Base-by-base conservation (phyloP, 2,113 vertebrate species). In the Gavialis gangeticus region DNA sequence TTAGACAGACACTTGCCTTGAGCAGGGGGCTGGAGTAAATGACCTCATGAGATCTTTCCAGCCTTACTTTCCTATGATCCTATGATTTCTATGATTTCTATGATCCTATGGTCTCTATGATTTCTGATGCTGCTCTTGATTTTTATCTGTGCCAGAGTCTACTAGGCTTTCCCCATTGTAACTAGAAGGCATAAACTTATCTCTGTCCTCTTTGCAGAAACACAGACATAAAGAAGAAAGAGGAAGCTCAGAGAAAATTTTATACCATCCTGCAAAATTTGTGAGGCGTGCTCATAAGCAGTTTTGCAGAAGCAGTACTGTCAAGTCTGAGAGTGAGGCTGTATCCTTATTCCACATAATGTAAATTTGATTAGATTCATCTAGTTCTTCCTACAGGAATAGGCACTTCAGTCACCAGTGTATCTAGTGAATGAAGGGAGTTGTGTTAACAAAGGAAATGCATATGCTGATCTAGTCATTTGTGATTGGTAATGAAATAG, bases 381-480 rank as follows among this genome's bases (percentile, higher is more conserved):
- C 63, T 71, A 21, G 10, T 85, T 82, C 57, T 46, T 90, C 14
- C 14, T 77, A 86, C 1, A 89, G 27, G 5, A 83, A 76, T 85
- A 1, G 1, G 75, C 69, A 5, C 7, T 75, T 89, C 87, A 66
- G 21, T 77, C 4, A 6, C 28, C 28, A 55, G 10, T 66, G 12
- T 46, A 15, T 81, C 56, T 14, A 6, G 2, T 57, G n/a, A 1
- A 17, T 3, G 0, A 1, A 54, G 8, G 78, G 6, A 88, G 0
- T 80, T 91, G 92, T 87, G 67, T 89, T 56, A 57, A 55, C 28
- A 46, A 10, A 62, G 2, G 21, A 37, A 16, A 2, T 62, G 58
- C 60, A 62, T 24, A 62, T 62, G 22, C 28, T 83, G 57, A 2
- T 84, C 85, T 54, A 11, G 30, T 4, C 1, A 4, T 10, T 78